Evolutionary conservation across 2,888 invertebrate genomes (phyloP).

Genomic region (Tetragonisca angustula): DNA sequence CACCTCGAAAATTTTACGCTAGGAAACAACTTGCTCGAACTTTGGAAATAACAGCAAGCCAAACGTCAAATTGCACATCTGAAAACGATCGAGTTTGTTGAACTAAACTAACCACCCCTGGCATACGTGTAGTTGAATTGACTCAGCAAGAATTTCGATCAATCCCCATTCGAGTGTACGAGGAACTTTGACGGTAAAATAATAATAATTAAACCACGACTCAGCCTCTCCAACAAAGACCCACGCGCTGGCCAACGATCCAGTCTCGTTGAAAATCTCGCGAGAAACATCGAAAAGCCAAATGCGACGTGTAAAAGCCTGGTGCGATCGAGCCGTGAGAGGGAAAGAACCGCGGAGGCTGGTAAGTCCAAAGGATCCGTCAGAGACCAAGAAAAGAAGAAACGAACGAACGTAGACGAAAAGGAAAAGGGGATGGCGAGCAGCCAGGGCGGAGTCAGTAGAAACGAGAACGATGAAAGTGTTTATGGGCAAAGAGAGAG

Average conservation of each 20-base stretch:
- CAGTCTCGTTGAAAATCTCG: neutral
- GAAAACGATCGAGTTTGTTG: too few species aligned
- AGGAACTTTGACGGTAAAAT: too few species aligned
- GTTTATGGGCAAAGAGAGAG: constrained; percentile 56
- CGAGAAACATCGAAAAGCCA: neutral
- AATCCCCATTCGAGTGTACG: too few species aligned
- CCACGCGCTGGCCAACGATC: neutral
- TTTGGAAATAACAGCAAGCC: too few species aligned
- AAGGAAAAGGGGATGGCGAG: constrained; percentile 1
- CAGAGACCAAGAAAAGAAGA: constrained; percentile 13
- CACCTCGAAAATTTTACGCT: too few species aligned
- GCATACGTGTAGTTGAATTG: too few species aligned
- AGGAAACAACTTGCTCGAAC: too few species aligned
- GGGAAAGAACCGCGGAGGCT: neutral
- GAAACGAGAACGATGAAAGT: constrained; percentile 63
- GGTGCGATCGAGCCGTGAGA: constrained; percentile 19
- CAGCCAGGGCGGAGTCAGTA: constrained; percentile 48
- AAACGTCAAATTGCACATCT: too few species aligned
- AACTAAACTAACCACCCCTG: too few species aligned
- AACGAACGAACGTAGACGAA: neutral
- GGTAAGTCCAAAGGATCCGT: neutral
- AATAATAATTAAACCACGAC: too few species aligned
- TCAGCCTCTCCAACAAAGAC: too few species aligned
- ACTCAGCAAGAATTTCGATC: too few species aligned
- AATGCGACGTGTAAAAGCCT: neutral